A percentile compares a stretch with the other conserved stretches of the same genome.
These are phyloP conservation scores for Corbicula japonica DNA, from an alignment of 2,888 invertebrate species.

Conservation along the genomic window DNA sequence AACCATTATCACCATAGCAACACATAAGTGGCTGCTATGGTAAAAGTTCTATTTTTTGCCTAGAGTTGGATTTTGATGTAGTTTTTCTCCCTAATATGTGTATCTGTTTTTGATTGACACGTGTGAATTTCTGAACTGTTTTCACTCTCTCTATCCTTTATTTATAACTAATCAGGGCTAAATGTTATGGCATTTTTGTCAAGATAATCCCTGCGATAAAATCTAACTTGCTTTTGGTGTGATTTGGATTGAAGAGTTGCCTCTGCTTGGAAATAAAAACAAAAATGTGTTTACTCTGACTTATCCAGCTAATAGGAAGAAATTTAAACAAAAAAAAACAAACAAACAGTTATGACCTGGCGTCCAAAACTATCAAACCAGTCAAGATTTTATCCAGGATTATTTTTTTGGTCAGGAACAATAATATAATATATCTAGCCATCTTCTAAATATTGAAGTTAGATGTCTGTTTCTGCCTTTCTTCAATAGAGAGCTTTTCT, in stretches of 20 bases:
- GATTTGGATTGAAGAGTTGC: too few relatives aligned
- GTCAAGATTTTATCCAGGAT: conserved; percentile 37
- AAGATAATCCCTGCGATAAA: conserved; percentile 43
- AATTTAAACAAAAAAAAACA: too few relatives aligned
- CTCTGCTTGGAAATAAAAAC: too few relatives aligned
- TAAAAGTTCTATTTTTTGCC: conserved; percentile 19
- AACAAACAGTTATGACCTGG: too few relatives aligned
- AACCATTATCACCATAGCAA: conserved; percentile 35
- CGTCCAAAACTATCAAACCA: too few relatives aligned
- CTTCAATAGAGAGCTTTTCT: conserved; percentile 15
- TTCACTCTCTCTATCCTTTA: conserved; percentile 42
- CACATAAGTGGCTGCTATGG: conserved; percentile 28
- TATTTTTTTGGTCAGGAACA: conserved; percentile 10
- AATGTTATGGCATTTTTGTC: conserved; percentile 25
- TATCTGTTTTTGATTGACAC: conserved; percentile 45
- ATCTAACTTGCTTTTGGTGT: conserved; percentile 40
- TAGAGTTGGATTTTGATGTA: conserved; percentile 42
- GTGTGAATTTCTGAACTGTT: conserved; percentile 46
- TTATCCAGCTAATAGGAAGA: too few relatives aligned
- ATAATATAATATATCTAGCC: conserved; percentile 12
- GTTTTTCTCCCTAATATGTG: conserved; percentile 45
- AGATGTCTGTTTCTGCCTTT: conserved; percentile 15
- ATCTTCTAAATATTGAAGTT: conserved; percentile 18
- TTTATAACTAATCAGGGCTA: conserved; percentile 60
- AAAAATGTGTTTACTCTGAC: too few relatives aligned